A percentile compares a stretch with the other conserved stretches of the same genome.
Conservation (phyloP, 2,113 vertebrate species). For the Rhinolophus sinicus region DNA sequence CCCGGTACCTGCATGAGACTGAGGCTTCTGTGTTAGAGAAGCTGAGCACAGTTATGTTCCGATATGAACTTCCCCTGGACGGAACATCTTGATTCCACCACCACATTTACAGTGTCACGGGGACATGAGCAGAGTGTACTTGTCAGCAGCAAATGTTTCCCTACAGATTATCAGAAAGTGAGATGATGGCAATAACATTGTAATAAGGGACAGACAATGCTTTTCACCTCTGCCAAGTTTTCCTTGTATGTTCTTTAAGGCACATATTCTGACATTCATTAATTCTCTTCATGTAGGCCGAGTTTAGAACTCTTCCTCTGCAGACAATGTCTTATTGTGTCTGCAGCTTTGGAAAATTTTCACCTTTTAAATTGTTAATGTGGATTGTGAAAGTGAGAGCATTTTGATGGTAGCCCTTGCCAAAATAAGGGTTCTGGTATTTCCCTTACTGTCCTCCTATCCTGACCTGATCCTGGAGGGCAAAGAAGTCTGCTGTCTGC, state of each 20-base stretch:
- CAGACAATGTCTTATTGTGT: neutral
- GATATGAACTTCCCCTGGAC: neutral
- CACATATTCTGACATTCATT: neutral
- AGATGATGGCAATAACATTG: neutral
- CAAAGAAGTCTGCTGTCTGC: neutral
- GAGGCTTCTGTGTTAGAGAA: neutral
- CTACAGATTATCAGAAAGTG: neutral
- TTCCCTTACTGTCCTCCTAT: neutral
- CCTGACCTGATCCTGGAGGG: neutral
- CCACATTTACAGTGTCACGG: neutral
- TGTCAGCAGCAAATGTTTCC: neutral
- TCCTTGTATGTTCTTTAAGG: neutral
- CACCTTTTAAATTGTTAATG: conserved; percentile 14
- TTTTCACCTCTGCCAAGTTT: neutral
- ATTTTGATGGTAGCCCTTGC: neutral
- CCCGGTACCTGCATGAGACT: neutral
- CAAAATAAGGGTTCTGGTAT: neutral
- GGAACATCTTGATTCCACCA: neutral
- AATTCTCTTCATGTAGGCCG: neutral
- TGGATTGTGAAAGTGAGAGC: conserved; percentile 14
- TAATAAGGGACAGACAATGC: neutral
- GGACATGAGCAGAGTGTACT: neutral
- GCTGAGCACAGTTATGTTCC: neutral
- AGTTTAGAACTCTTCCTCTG: neutral
- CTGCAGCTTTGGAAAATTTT: neutral